phyloP scores from a whole-genome alignment of 2,113 vertebrate genomes.

The Tylochromis polylepis region DNA sequence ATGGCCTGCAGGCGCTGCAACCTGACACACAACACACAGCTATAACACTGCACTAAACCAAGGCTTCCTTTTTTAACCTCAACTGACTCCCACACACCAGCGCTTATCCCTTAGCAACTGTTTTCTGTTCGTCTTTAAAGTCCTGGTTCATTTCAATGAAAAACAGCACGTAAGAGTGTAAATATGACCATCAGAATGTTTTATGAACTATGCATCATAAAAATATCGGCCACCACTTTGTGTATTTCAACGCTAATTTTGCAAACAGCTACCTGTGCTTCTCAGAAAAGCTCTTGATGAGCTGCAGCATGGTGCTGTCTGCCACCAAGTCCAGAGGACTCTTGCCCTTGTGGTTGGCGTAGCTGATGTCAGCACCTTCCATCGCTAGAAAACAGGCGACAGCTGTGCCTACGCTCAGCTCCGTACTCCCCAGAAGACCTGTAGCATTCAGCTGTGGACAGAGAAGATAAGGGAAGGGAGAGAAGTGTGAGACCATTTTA shows the following conservation, averaged over 20 bases:
- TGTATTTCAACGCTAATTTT: not conserved
- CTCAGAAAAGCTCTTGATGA: slow-evolving; percentile 88
- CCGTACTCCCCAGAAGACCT: slow-evolving; percentile 80
- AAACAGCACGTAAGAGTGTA: not conserved
- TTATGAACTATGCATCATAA: not conserved
- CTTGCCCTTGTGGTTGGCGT: slow-evolving; percentile 92
- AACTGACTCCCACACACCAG: not conserved
- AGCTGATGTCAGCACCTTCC: slow-evolving; percentile 89
- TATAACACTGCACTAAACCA: not conserved
- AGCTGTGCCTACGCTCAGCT: slow-evolving; percentile 83
- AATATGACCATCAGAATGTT: not conserved
- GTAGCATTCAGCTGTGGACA: slow-evolving; percentile 79
- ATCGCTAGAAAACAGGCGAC: slow-evolving; percentile 91
- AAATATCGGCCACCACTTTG: not conserved
- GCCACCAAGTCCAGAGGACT: slow-evolving; percentile 86
- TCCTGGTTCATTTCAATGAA: not conserved
- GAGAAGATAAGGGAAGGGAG: not conserved
- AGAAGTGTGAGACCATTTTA: not conserved
- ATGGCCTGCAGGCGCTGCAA: slow-evolving; percentile 78
- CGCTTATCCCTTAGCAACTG: not conserved
- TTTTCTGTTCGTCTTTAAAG: not conserved
- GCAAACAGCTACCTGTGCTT: slow-evolving; percentile 82
- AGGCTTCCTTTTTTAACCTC: not conserved
- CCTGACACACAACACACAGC: slow-evolving; percentile 57
- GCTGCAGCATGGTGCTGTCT: slow-evolving; percentile 78